Evolutionary conservation across 2,888 invertebrate genomes (phyloP).

Genomic region (Pristionchus exspectatus): DNA sequence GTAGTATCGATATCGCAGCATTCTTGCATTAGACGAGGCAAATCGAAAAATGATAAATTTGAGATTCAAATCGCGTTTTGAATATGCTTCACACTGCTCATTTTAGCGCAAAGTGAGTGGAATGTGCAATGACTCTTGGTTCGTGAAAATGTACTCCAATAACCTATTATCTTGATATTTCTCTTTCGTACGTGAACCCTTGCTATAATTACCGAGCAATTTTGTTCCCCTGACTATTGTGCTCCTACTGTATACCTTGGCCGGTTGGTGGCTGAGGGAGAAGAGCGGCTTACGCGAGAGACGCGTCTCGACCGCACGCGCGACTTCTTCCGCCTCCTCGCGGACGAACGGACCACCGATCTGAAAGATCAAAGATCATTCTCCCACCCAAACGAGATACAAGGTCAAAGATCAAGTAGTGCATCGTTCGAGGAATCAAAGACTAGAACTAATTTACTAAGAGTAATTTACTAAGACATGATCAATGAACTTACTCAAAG

Average conservation of each 20-base stretch:
- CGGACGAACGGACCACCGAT: slow-evolving; percentile 53
- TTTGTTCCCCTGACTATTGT: background rate
- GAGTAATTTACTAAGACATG: too few species aligned
- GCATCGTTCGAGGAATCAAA: background rate
- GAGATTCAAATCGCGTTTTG: background rate
- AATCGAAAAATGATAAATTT: background rate
- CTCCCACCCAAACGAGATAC: background rate
- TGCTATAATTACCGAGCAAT: background rate
- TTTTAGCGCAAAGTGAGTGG: background rate
- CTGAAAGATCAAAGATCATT: background rate
- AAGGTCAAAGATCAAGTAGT: background rate
- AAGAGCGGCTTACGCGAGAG: slow-evolving; percentile 28
- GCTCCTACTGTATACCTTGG: slow-evolving; percentile 12
- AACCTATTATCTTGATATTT: too few species aligned
- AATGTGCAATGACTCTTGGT: too few species aligned
- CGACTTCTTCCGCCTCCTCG: slow-evolving; percentile 43
- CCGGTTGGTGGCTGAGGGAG: slow-evolving; percentile 47
- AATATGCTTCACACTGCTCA: background rate
- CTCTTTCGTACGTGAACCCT: too few species aligned
- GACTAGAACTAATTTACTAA: background rate
- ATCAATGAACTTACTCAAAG: too few species aligned
- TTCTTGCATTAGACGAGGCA: background rate
- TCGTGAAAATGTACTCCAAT: too few species aligned
- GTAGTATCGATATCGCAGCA: background rate
- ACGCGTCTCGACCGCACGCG: background rate